These are phyloP conservation scores for Drosophila meridionalis DNA, from an alignment of 2,888 invertebrate species.

Conservation along the genomic window DNA sequence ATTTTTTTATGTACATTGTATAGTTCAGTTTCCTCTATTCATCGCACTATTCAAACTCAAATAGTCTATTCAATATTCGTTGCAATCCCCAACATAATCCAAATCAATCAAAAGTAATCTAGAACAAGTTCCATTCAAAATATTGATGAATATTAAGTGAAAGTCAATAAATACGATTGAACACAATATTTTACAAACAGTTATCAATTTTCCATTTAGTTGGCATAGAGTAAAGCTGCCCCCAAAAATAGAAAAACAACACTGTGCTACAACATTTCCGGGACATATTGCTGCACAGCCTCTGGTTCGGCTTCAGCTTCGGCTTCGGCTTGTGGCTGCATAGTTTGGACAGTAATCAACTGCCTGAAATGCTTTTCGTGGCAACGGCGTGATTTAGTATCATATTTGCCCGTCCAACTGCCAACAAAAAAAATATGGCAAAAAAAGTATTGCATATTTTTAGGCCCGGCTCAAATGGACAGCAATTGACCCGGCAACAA, in stretches of 20 bases:
- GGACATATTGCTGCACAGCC: background rate
- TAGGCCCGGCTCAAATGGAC: constrained; percentile 45
- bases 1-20: background rate
- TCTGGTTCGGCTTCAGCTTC: background rate
- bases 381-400: constrained; percentile 48
- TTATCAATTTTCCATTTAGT: constrained; percentile 18
- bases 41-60: background rate
- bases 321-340: constrained; percentile 5
- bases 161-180: constrained; percentile 13
- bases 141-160: constrained; percentile 14
- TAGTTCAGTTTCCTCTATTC: background rate
- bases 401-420: constrained; percentile 42
- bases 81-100: background rate
- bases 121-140: constrained; percentile 6
- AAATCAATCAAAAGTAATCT: constrained; percentile 5
- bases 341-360: constrained; percentile 26
- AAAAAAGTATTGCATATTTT: constrained; percentile 46
- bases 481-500: constrained; percentile 56
- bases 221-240: background rate
- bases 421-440: constrained; percentile 27
- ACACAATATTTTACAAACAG: constrained; percentile 16
- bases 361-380: constrained; percentile 24
- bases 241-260: background rate
- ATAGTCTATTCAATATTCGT: background rate
- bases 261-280: background rate